Conservation (phyloP, 2,888 invertebrate genomes). For the Hypercompe scribonia region DNA sequence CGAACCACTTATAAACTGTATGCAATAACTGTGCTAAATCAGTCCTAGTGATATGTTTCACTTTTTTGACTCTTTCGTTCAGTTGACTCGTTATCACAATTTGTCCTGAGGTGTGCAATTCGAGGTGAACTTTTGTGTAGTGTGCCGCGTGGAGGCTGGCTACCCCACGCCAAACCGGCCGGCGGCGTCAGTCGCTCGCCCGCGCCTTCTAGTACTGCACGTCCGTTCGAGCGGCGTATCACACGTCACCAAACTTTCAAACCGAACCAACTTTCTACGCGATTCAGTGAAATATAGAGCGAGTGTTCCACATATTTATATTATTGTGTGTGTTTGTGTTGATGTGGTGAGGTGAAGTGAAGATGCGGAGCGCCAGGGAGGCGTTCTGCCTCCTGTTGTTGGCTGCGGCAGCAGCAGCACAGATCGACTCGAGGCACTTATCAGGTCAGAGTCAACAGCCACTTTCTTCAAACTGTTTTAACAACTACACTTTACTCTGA, state of each 20-base stretch:
- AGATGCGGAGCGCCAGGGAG: constrained; percentile 82
- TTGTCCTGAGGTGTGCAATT: background rate
- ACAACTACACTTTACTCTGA: constrained; percentile 1
- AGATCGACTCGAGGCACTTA: constrained; percentile 79
- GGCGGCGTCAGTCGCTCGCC: constrained; percentile 69
- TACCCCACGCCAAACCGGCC: constrained; percentile 62
- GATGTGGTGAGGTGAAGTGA: constrained; percentile 78
- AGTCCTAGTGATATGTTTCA: background rate
- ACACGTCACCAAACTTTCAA: constrained; percentile 82
- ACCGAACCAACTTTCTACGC: constrained; percentile 71
- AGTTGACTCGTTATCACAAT: background rate
- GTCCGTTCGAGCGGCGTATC: constrained; percentile 50
- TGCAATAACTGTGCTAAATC: background rate
- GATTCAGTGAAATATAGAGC: constrained; percentile 52
- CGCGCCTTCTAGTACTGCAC: constrained; percentile 56
- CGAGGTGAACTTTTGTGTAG: constrained; percentile 25
- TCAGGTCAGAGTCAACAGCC: constrained; percentile 68
- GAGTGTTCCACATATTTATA: constrained; percentile 55
- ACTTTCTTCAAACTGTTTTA: constrained; percentile 17
- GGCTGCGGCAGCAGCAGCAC: constrained; percentile 71
- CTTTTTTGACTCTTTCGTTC: background rate
- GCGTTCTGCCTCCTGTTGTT: constrained; percentile 79
- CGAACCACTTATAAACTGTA: background rate
- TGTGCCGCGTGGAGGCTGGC: constrained; percentile 31
- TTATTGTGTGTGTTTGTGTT: constrained; percentile 72